Evolutionary conservation across 2,888 invertebrate species (phyloP).

Genomic region (Cheilosia soror): DNA sequence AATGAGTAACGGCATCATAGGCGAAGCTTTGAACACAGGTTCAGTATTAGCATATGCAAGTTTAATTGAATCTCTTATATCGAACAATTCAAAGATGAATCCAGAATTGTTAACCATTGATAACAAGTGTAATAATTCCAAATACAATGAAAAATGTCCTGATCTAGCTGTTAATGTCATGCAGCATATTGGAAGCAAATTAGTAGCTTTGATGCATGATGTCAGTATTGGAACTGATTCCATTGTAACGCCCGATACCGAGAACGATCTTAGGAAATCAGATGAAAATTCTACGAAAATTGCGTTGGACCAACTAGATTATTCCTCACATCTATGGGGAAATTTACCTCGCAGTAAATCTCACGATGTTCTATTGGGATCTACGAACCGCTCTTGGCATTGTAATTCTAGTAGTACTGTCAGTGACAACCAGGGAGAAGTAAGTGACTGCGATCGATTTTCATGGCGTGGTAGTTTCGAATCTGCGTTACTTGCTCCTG

Average conservation of each 20-base stretch:
- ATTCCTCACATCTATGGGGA: slow-evolving; percentile 79
- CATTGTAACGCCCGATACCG: not conserved
- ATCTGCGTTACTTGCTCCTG: slow-evolving; percentile 92
- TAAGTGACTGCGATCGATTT: slow-evolving; percentile 94
- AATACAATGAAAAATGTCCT: slow-evolving; percentile 87
- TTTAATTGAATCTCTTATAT: slow-evolving; percentile 92
- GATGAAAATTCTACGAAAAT: not conserved
- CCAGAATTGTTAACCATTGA: not conserved
- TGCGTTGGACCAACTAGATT: slow-evolving; percentile 14
- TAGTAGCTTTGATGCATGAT: slow-evolving; percentile 96
- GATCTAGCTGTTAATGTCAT: slow-evolving; percentile 95
- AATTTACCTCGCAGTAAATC: slow-evolving; percentile 91
- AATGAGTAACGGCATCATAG: slow-evolving; percentile 83
- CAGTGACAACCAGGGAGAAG: slow-evolving; percentile 85
- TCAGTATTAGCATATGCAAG: slow-evolving; percentile 95
- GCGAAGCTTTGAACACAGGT: slow-evolving; percentile 87
- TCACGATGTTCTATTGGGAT: slow-evolving; percentile 90
- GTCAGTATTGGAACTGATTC: slow-evolving; percentile 89
- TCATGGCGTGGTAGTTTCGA: slow-evolving; percentile 97
- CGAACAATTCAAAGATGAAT: slow-evolving; percentile 9
- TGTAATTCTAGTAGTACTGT: slow-evolving; percentile 85
- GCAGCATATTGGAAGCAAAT: slow-evolving; percentile 94
- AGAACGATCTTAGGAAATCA: not conserved
- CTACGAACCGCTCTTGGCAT: slow-evolving; percentile 82
- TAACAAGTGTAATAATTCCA: not conserved